Base-by-base conservation (phyloP, 2,797 vertebrate genomes). In the Semaprochilodus insignis region DNA sequence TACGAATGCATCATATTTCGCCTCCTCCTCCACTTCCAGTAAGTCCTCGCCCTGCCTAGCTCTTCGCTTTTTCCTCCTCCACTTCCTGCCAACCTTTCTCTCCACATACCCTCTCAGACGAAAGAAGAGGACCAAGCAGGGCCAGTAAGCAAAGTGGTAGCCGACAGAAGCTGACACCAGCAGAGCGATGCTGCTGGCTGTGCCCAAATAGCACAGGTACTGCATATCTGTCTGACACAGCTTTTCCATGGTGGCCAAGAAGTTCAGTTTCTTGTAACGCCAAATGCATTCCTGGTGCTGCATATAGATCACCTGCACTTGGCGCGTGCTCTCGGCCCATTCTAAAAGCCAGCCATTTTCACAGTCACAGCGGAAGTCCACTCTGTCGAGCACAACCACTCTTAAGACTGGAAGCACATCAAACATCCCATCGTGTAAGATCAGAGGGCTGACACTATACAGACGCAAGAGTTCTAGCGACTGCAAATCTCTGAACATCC, bases 61-160 rank as follows among this genome's bases (percentile, higher is more conserved):
- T 74, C 54, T 4, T 16, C 21, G 72, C 31, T 62, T 80, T 69
- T 60, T 80, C 59, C 55, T 86, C 54, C 74, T 51, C 74, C 74
- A 76, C 75, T 65, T 66, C 78, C 75, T 77, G 8, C 86, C 83
- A 55, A 82, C 55, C 34, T 67, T 80, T 6, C 80, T 77, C 66
- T 87, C 74, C 62, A 82, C 3, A 62, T 36, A 71, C 40, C 83
- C 80, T 81, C 78, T 60, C 31, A 84, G 66, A 10, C 77, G 66
- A 67, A 88, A 83, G 78, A 85, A 82, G 74, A 88, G 66, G 25
- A 87, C 78, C 14, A 83, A 25, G 15, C 59, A 85, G 25, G 83
- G 83, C 88, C 86, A 87, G 71, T 83, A 81, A 48, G 82, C 78
- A 31, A 89, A 89, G n/a, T 67, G 80, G 74, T 86, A 89, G 17